These are phyloP conservation scores for Hydrochoerus hydrochaeris DNA, from an alignment of 2,113 vertebrate genomes.

Conservation along the genomic window DNA sequence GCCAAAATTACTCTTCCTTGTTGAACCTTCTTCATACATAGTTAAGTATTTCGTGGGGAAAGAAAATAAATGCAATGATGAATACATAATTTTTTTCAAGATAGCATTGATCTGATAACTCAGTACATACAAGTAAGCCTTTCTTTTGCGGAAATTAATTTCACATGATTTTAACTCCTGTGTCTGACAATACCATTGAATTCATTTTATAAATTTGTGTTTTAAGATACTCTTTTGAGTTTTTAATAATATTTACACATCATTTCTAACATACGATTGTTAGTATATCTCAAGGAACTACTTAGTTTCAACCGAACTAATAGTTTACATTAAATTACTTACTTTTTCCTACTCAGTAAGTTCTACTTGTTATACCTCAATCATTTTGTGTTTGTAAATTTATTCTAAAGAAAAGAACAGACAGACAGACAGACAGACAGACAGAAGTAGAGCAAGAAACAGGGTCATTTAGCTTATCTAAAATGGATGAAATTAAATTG, in stretches of 20 bases:
- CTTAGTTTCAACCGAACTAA: background rate
- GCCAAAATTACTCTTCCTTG: background rate
- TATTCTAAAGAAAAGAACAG: background rate
- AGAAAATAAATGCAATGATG: background rate
- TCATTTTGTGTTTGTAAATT: constrained; percentile 21
- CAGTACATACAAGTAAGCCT: background rate
- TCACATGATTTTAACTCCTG: background rate
- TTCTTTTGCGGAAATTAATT: background rate
- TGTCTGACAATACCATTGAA: background rate
- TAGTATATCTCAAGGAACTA: background rate
- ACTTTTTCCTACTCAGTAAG: background rate
- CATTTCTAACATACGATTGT: constrained; percentile 1
- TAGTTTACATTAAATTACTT: background rate
- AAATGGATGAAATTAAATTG: background rate
- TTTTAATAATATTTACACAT: background rate
- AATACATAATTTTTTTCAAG: background rate
- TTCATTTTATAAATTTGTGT: background rate
- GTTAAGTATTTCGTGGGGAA: background rate
- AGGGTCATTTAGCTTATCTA: background rate
- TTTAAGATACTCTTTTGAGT: background rate
- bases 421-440: background rate
- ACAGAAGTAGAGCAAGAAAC: background rate
- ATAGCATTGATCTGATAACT: background rate
- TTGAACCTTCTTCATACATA: background rate
- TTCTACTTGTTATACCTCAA: background rate